Base-by-base conservation (phyloP, 1,140 invertebrate species). In the Drosophila eugracilis region DNA sequence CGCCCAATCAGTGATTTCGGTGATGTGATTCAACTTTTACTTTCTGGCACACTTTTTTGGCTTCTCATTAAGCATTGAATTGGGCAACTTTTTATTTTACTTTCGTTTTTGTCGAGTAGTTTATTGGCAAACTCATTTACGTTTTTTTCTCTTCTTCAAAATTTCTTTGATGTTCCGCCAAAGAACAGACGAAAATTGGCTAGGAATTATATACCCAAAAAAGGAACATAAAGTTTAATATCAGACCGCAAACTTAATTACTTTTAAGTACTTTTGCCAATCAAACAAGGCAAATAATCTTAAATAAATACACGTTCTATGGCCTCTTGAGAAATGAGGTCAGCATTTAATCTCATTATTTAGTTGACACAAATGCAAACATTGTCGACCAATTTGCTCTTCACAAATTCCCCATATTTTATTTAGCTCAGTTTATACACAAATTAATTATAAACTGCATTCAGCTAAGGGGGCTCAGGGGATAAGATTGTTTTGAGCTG, bases 1-100 rank as follows among this genome's bases (percentile, higher is more conserved):
- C 63, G 42, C 15, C 77, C 74, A 75, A 78, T 78, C 75, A 75
- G 50, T 71, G 57, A 49, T n/a, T 54, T 52, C 34, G 69, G 54
- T 49, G 53, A 65, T 58, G 62, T 52, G 34, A 42, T 60, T 63
- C 60, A 79, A 86, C 81, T 86, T 81, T 86, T 86, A 86, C 81
- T 86, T 88, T 86, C 83, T 86, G 83, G 83, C 83, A 81, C 73
- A 60, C 57, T 47, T 55, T 66, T 72, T 74, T 74, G 70, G 45
- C 63, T 42, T 17, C 32, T 26, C 28, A 41, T 37, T 30, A 54
- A n/a, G n/a, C 37, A 14, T 28, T 22, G 24, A 47, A 30, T 36
- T 60, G 45, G 44, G 32, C 63, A 65, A 65, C 36, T 54, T 58
- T 37, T 34, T 44, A 21, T 42, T 67, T 66, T 22, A 67, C 45